Conservation (phyloP, 2,888 invertebrate genomes). For the Latrodectus hesperus region DNA sequence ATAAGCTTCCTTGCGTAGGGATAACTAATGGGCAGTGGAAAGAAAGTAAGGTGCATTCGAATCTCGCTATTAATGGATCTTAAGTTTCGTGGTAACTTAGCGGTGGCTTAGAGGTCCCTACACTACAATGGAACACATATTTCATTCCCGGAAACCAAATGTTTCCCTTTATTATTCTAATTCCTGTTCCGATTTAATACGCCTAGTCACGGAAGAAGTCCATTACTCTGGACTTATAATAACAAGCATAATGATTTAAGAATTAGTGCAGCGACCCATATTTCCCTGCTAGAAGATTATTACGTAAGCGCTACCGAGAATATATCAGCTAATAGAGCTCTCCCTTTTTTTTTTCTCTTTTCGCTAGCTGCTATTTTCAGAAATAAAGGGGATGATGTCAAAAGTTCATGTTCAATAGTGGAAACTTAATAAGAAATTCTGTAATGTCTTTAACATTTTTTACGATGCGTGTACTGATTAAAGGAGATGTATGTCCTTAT, state of each 20-base stretch:
- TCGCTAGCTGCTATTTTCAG: neutral
- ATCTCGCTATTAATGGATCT: conserved; percentile 26
- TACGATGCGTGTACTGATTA: too few species aligned
- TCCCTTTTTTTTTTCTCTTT: neutral
- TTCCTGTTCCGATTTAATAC: conserved; percentile 41
- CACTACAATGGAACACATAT: conserved; percentile 25
- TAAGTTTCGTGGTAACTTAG: conserved; percentile 38
- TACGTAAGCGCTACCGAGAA: conserved; percentile 13
- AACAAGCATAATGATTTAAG: conserved; percentile 37
- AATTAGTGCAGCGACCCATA: conserved; percentile 34
- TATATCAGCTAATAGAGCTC: conserved; percentile 28
- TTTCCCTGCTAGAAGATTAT: conserved; percentile 36
- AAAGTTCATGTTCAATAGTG: too few species aligned
- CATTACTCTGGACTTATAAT: conserved; percentile 50
- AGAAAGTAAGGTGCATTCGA: conserved; percentile 21
- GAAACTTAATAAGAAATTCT: too few species aligned
- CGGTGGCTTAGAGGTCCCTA: conserved; percentile 10
- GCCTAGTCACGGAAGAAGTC: conserved; percentile 45
- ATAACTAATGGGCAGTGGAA: conserved; percentile 21
- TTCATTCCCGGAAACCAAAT: conserved; percentile 54
- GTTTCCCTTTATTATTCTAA: conserved; percentile 55
- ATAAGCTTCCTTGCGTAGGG: neutral
- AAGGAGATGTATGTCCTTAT: too few species aligned
- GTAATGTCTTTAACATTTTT: too few species aligned
- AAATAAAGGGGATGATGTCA: too few species aligned